Evolutionary conservation across 2,113 vertebrate species (phyloP), one percentile per base, ranked within the genome.

Genomic region (Scolopax mira): DNA sequence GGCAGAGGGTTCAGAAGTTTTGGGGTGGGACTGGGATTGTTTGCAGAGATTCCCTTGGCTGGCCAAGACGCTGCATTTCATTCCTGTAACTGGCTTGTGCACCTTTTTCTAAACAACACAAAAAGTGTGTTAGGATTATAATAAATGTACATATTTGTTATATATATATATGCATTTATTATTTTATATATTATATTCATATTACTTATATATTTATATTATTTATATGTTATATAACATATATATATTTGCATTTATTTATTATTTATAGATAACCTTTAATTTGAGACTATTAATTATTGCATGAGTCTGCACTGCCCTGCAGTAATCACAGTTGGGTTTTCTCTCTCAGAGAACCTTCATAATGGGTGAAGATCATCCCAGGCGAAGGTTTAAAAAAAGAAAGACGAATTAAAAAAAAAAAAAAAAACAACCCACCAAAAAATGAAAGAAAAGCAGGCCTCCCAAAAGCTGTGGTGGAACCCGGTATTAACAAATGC

Each of bases 401-500:
- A 66, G 30, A 73, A 88, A 44, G 4, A 37, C 35, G 35, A 61
- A 37, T 61, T 37, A 61, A 61, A 96, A 96, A 57, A 27, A 75
- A 85, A 5, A 27, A 44, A 18, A 21, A 7, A 22, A 48, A 3
- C 41, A 42, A 44, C 7, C 46, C 21, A 48, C 48, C 48, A 19
- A 37, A 28, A 8, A 13, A 35, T 35, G 64, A 71, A 93, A 90
- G 93, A n/a, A 89, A 94, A 89, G 51, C 90, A 91, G 88, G 94
- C 90, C 92, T 96, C 92, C 88, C 93, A 90, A 94, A 95, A 87
- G 80, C 94, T 96, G 92, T 89, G 88, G 92, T 90, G 87, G 93
- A 96, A 82, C 70, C 90, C 13, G 1, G 78, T 90, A 85, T 96
- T 95, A 95, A 94, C 86, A 92, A 95, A 96, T 92, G 90, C 88